Conservation (phyloP, 2,797 vertebrate species). For the Fratercula arctica region DNA sequence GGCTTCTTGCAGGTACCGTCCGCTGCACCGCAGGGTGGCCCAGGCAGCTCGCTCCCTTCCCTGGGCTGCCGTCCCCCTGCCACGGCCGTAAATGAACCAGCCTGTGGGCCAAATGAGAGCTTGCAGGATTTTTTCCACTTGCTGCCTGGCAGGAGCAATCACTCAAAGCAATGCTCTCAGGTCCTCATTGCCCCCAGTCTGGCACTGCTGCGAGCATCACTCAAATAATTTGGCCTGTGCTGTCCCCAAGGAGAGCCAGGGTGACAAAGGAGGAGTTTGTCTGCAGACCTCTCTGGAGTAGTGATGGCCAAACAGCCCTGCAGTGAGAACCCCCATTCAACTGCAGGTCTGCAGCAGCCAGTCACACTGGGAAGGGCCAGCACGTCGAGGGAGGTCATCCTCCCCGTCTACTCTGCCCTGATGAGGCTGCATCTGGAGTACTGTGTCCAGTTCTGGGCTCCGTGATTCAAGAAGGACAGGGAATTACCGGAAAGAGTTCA, state of each 20-base stretch:
- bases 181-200: too few species aligned
- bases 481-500: too few species aligned
- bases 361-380: background rate
- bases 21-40: background rate
- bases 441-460: too few species aligned
- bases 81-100: background rate
- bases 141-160: background rate
- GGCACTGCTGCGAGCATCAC: fast-evolving
- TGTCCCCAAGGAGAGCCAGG: background rate
- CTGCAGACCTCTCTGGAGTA: background rate
- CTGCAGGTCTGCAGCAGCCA: background rate
- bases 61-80: background rate
- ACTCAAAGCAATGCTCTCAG: background rate
- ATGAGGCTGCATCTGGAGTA: too few species aligned
- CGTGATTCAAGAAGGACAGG: too few species aligned
- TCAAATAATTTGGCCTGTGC: background rate
- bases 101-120: background rate
- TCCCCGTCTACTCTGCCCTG: too few species aligned
- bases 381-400: too few species aligned
- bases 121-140: background rate
- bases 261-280: background rate
- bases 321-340: background rate
- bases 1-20: background rate
- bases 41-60: background rate
- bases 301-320: background rate